Base-by-base conservation (phyloP, 2,797 vertebrate genomes). In the Hapalemur alaotrensis region DNA sequence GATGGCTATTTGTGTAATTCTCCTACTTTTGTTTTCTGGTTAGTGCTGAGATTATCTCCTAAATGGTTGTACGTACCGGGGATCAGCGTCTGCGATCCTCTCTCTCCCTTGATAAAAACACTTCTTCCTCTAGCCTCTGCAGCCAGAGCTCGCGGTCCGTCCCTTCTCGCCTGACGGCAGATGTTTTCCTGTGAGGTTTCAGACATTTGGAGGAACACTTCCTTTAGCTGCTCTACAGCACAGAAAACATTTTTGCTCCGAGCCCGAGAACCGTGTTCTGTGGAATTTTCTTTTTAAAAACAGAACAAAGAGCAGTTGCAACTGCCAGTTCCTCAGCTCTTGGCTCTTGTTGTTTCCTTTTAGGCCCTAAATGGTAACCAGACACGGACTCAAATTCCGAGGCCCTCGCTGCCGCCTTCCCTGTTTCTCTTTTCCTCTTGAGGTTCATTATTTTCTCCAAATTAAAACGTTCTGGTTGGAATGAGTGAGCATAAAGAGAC, bases 371-470 rank as follows among this genome's bases (percentile, higher is more conserved):
- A 93, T 97, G 96, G 97, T 80, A 93, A 98, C 84, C 89, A 97
- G 95, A 96, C 59, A 69, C 86, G 90, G 87, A 94, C 67, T 96
- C 76, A 35, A 46, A 91, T 97, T 95, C 97, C 6, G 15, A 46
- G 72, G 95, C 32, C 46, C 15, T 67, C 75, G 2, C 48, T 2
- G 63, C 96, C 5, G 7, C 80, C 80, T 41, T 17, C 80, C 69
- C 72, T 59, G 4, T 32, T 87, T 41, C 57, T 80, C 38, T 28
- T 86, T 95, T 89, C 70, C 93, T 95, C 95, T 95, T 89, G 83
- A 97, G 18, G 43, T 94, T 97, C 65, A 92, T 98, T 98, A 97
- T 98, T 98, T 97, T 83, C 93, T 93, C 59, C 96, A 98, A 96
- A 88, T 96, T 76, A 96, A 97, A 97, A 96, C 7, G 50, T 97